phyloP scores from a whole-genome alignment of 2,797 vertebrate genomes.

The Dryobates pubescens region DNA sequence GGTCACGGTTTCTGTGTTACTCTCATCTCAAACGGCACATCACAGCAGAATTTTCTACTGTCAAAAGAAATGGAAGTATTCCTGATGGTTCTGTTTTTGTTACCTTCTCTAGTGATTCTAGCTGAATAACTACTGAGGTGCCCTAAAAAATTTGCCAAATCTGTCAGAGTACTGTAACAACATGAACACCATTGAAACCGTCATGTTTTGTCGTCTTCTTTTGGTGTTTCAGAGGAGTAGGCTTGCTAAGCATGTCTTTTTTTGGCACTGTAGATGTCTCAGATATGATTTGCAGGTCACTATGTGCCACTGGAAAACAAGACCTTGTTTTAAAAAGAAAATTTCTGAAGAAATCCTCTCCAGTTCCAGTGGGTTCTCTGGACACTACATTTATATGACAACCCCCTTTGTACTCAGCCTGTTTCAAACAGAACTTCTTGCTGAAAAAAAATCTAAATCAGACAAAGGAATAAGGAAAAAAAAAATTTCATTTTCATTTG shows the following conservation, averaged over 20 bases:
- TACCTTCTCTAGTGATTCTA: not conserved
- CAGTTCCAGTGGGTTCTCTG: not conserved
- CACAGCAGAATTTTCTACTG: not conserved
- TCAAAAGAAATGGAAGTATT: not conserved
- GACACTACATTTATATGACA: not conserved
- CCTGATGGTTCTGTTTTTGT: not conserved
- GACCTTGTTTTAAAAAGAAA: not conserved
- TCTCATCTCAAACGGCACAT: conserved; percentile 10
- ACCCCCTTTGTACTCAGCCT: not conserved
- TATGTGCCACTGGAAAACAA: not conserved
- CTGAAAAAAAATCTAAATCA: not conserved
- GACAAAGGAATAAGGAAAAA: not conserved
- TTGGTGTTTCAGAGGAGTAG: not conserved
- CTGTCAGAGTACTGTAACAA: not conserved
- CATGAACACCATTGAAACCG: not conserved
- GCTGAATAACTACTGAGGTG: not conserved
- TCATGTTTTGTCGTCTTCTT: not conserved
- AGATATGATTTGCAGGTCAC: not conserved
- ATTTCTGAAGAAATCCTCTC: not conserved
- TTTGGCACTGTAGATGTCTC: not conserved
- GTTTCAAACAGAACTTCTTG: not conserved
- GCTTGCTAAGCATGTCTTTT: not conserved
- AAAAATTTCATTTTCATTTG: not conserved
- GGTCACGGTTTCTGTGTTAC: not conserved
- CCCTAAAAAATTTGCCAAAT: conserved; percentile 39